phyloP scores from a whole-genome alignment of 2,113 vertebrate species.

The Galeopterus variegatus region DNA sequence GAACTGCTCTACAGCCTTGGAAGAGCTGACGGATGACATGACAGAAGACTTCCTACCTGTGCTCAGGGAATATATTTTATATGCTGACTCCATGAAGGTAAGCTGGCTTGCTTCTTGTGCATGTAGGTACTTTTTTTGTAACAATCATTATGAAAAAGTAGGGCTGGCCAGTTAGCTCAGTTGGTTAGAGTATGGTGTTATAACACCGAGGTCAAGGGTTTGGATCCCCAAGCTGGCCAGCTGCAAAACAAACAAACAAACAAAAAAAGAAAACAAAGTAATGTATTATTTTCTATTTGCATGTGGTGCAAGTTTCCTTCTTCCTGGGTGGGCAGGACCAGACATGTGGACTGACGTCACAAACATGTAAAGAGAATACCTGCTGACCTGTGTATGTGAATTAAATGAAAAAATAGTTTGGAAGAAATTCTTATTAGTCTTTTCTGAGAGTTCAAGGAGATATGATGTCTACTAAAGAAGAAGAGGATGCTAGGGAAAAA shows the following conservation, averaged over 20 bases:
- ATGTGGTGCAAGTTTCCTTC: neutral
- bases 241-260: too few relatives aligned
- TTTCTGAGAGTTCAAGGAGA: neutral
- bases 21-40: constrained; percentile 96
- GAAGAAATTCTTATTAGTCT: neutral
- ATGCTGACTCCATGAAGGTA: constrained; percentile 99
- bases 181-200: too few relatives aligned
- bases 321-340: neutral
- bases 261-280: neutral
- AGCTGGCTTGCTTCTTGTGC: constrained; percentile 29
- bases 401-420: neutral
- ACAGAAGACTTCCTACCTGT: constrained; percentile 97
- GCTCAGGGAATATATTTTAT: constrained; percentile 96
- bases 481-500: neutral
- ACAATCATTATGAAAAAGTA: neutral
- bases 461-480: neutral
- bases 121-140: neutral
- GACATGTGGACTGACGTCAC: neutral
- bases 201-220: too few relatives aligned
- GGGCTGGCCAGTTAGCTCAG: too few relatives aligned
- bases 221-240: too few relatives aligned
- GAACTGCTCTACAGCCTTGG: constrained; percentile 93
- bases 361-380: neutral
- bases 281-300: neutral
- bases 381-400: neutral